These are phyloP conservation scores for Caenorhabditis sp. DNA, from an alignment of 2,888 invertebrate genomes.

Conservation along the genomic window DNA sequence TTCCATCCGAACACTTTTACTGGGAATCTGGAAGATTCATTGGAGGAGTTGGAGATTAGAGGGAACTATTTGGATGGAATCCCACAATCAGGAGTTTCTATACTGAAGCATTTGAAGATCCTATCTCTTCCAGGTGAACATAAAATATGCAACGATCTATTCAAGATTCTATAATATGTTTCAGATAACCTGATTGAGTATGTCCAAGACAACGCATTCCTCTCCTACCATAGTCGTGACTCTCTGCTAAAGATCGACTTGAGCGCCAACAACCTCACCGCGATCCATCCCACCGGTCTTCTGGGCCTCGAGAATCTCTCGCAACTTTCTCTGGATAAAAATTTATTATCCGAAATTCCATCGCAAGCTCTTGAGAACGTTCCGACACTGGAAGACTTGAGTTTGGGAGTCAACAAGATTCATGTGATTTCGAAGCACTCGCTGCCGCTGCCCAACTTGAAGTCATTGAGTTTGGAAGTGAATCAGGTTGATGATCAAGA, in stretches of 20 bases:
- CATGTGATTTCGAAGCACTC: constrained; percentile 65
- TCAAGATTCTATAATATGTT: constrained; percentile 14
- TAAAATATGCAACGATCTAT: too few relatives aligned
- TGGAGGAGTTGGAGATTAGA: constrained; percentile 79
- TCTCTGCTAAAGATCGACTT: constrained; percentile 74
- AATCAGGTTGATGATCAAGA: constrained; percentile 71
- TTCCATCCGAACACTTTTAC: constrained; percentile 77
- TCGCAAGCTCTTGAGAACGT: constrained; percentile 73
- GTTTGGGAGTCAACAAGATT: constrained; percentile 78
- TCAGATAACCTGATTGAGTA: constrained; percentile 76
- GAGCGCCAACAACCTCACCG: constrained; percentile 76
- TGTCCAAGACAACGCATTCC: constrained; percentile 76
- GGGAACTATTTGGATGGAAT: constrained; percentile 75
- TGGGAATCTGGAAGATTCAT: constrained; percentile 68
- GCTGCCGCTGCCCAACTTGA: constrained; percentile 79
- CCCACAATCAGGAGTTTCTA: constrained; percentile 71
- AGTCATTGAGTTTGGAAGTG: constrained; percentile 81
- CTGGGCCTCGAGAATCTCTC: constrained; percentile 74
- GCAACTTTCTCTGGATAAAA: constrained; percentile 80
- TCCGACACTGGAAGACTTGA: constrained; percentile 77
- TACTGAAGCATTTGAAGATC: constrained; percentile 58
- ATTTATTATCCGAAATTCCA: constrained; percentile 76
- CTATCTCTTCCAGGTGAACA: constrained; percentile 67
- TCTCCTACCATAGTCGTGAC: constrained; percentile 74
- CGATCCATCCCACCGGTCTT: constrained; percentile 73